These are phyloP conservation scores for Hesperophylax magnus DNA, from an alignment of 1,140 invertebrate species.

Conservation along the genomic window DNA sequence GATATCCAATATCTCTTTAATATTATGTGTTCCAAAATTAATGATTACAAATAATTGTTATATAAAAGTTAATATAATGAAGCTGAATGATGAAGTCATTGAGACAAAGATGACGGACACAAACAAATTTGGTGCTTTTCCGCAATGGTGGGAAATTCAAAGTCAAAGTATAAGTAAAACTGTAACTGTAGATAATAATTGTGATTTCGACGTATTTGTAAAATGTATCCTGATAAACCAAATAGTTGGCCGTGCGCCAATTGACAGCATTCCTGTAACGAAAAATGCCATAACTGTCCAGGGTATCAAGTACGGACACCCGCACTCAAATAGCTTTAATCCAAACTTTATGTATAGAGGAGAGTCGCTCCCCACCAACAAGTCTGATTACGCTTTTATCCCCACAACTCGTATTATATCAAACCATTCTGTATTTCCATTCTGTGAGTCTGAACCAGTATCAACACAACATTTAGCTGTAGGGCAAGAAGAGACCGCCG, in stretches of 20 bases:
- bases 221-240: slow-evolving; percentile 72
- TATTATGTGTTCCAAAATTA: slow-evolving; percentile 71
- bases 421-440: slow-evolving; percentile 53
- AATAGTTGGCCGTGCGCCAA: slow-evolving; percentile 73
- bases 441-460: slow-evolving; percentile 55
- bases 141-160: slow-evolving; percentile 69
- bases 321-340: slow-evolving; percentile 75
- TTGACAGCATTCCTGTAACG: slow-evolving; percentile 76
- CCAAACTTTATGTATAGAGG: slow-evolving; percentile 69
- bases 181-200: slow-evolving; percentile 72
- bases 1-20: slow-evolving; percentile 76
- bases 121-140: slow-evolving; percentile 72
- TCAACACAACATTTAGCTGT: slow-evolving; percentile 48
- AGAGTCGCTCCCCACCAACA: slow-evolving; percentile 67
- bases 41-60: slow-evolving; percentile 71
- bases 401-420: slow-evolving; percentile 71
- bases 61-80: slow-evolving; percentile 20
- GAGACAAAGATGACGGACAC: slow-evolving; percentile 66
- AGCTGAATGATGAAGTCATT: slow-evolving; percentile 66
- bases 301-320: slow-evolving; percentile 75
- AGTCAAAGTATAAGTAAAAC: slow-evolving; percentile 71
- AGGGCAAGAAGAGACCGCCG: background rate
- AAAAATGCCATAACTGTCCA: slow-evolving; percentile 74
- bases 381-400: slow-evolving; percentile 74
- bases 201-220: slow-evolving; percentile 72